Evolutionary conservation across 2,888 invertebrate species (phyloP), one percentile per base, ranked within the genome.

Genomic region (Aleiodes alternator): DNA sequence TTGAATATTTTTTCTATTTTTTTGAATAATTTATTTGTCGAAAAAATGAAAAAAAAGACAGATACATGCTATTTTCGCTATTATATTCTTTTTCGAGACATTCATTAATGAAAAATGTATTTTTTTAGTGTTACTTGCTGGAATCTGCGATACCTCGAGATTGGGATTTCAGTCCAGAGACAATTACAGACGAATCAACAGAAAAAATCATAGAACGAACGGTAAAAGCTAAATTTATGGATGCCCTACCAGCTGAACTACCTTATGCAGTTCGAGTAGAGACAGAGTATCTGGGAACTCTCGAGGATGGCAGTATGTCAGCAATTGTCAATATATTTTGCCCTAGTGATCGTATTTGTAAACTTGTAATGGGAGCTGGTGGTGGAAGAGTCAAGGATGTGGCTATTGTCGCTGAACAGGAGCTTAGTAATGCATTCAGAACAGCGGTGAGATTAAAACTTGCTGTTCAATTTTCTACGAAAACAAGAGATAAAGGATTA

Each of bases 191-290:
- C 88, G 94, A 96, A 84, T 90, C 92, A 14, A 93, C 94, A 0
- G 93, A 94, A 82, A 90, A 91, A 7, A 88, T 98, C 31, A 94
- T 96, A 76, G 90, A 93, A 69, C 92, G 94, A 81, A 94, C 95
- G 73, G 95, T 98, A 0, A 92, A 95, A 83, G 96, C 97, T 1
- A 95, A 95, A 81, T 91, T 98, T 55, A 88, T 99, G 76, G 96
- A 99, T 86, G 92, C 94, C 85, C 90, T 98, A 57, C 93, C 94
- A 0, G 92, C 96, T 81, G 97, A 98, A 90, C 92, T 98, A 57
- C 98, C 98, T 0, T 98, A 98, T 85, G 91, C 89, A 55, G 86
- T 98, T 4, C 90, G 92, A 76, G 91, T 93, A 7, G 84, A 91
- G 68, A 86, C 97, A 14, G 95, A 96, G 86, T 93, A 93, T 86